Evolutionary conservation across 2,113 vertebrate species (phyloP).

Genomic region (Mesoclemmys tuberculata): DNA sequence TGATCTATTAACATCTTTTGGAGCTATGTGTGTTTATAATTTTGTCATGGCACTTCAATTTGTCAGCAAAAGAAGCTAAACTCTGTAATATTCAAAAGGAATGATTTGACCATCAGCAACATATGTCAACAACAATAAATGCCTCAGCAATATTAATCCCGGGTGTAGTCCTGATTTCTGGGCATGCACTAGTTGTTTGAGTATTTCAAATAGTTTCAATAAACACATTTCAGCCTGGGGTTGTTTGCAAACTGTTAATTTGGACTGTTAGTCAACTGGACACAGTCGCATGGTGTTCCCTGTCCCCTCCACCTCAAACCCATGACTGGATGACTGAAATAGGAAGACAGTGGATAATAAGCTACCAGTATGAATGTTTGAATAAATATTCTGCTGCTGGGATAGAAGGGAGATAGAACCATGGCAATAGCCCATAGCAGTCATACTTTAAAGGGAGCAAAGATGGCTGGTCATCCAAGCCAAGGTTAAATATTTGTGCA

Average conservation of each 20-base stretch:
- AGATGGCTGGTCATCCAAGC: slow-evolving; percentile 13
- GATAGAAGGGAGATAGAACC: neutral
- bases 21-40: accelerated
- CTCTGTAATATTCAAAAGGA: neutral
- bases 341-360: slow-evolving; percentile 2
- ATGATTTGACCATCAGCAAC: neutral
- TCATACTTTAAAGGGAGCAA: slow-evolving; percentile 29
- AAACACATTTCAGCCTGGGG: neutral
- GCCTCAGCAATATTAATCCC: neutral
- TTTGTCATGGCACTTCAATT: neutral
- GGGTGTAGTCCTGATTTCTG: neutral
- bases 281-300: neutral
- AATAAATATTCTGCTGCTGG: neutral
- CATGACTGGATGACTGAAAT: slow-evolving; percentile 5
- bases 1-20: neutral
- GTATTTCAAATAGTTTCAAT: neutral
- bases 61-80: neutral
- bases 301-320: neutral
- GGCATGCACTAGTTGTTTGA: neutral
- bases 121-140: neutral
- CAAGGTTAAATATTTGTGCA: slow-evolving; percentile 44
- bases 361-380: neutral
- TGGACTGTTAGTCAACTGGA: neutral
- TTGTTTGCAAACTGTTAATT: neutral
- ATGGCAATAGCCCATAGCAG: slow-evolving; percentile 32